Evolutionary conservation across 1,140 invertebrate genomes (phyloP).

Genomic region (Aphelenchoides avenae): DNA sequence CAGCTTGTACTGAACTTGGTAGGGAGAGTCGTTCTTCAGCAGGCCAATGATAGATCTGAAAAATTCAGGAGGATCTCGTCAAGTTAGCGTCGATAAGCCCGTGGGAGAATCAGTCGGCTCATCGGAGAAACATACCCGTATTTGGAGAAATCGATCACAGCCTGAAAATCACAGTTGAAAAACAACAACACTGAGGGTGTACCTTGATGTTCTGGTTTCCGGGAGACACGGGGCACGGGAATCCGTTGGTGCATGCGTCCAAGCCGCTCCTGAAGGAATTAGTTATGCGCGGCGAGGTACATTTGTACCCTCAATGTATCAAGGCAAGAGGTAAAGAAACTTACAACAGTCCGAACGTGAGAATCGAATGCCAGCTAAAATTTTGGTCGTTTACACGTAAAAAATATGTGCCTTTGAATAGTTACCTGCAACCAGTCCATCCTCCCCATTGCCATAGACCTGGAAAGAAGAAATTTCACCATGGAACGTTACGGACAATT

Average conservation of each 20-base stretch:
- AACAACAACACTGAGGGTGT: too few relatives aligned
- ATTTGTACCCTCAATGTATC: not conserved
- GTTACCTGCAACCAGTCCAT: slow-evolving; percentile 25
- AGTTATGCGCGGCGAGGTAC: too few relatives aligned
- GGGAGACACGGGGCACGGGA: slow-evolving; percentile 17
- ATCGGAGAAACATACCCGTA: too few relatives aligned
- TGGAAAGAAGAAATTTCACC: too few relatives aligned
- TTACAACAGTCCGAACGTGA: slow-evolving; percentile 25
- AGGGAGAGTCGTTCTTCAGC: slow-evolving; percentile 20
- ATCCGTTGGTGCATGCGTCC: slow-evolving; percentile 16
- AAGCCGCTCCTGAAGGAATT: slow-evolving; percentile 11
- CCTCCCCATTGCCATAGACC: slow-evolving; percentile 25
- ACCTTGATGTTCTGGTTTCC: slow-evolving; percentile 12
- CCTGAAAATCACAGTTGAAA: too few relatives aligned
- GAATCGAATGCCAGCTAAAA: slow-evolving; percentile 29
- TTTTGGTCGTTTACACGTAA: too few relatives aligned
- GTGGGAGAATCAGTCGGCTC: too few relatives aligned
- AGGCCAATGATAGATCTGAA: slow-evolving; percentile 21
- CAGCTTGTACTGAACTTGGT: slow-evolving; percentile 26
- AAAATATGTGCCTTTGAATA: too few relatives aligned
- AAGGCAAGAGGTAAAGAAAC: slow-evolving; percentile 2
- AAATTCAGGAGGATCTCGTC: too few relatives aligned
- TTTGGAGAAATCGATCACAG: slow-evolving; percentile 28
- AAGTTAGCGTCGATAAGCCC: too few relatives aligned
- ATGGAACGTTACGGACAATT: too few relatives aligned